Evolutionary conservation across 2,888 invertebrate species (phyloP), one percentile per base, ranked within the genome.

Genomic region (Clostera curtula): DNA sequence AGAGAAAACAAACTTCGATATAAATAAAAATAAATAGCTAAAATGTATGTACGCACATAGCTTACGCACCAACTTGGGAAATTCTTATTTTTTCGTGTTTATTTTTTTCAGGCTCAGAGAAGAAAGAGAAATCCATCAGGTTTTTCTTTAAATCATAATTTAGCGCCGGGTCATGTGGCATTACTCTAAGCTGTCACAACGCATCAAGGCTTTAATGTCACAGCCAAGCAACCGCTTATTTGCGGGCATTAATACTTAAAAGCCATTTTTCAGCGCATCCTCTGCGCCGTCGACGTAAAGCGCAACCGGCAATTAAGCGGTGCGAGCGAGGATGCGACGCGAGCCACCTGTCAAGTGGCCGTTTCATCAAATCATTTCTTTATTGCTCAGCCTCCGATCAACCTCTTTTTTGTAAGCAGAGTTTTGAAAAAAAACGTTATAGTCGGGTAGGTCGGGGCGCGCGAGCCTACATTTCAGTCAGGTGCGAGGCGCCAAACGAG

Each of bases 321-420:
- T 72, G 63, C 52, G 66, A 53, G 65, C 58, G 60, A 63, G 60
- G 69, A 68, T 65, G 62, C 63, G 68, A 64, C 72, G 72, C 75
- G 66, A 66, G 72, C 76, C 82, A 82, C 82, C 82, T 82, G 80
- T 80, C 82, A 74, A 70, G 67, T 62, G 62, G 67, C 59, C 63
- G 72, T 76, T 80, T 75, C 72, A 77, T 80, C 79, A 82, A 83
- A 83, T 82, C 80, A 79, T 82, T 77, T 77, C 75, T 77, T 77
- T 74, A 77, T 68, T 61, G 64, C 65, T 65, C 79, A 80, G 76
- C 68, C 75, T 80, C 76, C 61, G 54, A 55, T 50, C 60, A 63
- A 73, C 68, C 68, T 70, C 67, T 65, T 72, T 76, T 80, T 80
- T 79, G 62, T 69, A 47, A 50, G 56, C 60, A 56, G 63, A 62